These are phyloP conservation scores for Xestia sexstrigata DNA, from an alignment of 2,888 invertebrate species.

Conservation along the genomic window DNA sequence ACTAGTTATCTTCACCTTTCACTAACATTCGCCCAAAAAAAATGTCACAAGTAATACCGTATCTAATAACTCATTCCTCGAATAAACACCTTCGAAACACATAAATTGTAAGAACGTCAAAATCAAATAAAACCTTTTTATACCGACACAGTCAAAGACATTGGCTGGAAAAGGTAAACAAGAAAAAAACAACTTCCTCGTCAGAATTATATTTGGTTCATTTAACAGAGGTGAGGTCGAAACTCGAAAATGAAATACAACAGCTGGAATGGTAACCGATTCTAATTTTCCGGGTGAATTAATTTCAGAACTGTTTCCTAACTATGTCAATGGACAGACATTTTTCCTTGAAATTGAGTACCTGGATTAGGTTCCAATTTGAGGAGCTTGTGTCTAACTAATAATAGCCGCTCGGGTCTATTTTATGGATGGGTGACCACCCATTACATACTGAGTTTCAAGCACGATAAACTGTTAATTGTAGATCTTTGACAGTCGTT, in stretches of 20 bases:
- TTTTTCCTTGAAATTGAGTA: constrained; percentile 27
- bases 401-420: too few relatives aligned
- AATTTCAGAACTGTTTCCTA: constrained; percentile 63
- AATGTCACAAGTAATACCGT: background rate
- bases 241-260: constrained; percentile 72
- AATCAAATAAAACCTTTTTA: constrained; percentile 51
- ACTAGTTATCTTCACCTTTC: background rate
- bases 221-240: constrained; percentile 74
- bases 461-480: too few relatives aligned
- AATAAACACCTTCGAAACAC: constrained; percentile 12
- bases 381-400: too few relatives aligned
- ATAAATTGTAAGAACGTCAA: constrained; percentile 28
- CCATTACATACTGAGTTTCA: too few relatives aligned
- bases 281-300: constrained; percentile 78
- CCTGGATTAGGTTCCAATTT: background rate
- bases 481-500: too few relatives aligned
- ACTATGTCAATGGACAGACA: constrained; percentile 43
- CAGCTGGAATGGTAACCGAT: constrained; percentile 70
- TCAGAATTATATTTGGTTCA: constrained; percentile 77
- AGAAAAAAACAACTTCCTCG: constrained; percentile 65
- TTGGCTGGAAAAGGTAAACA: constrained; percentile 70
- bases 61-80: background rate
- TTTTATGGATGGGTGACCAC: too few relatives aligned
- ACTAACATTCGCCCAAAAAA: background rate
- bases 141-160: constrained; percentile 62